Evolutionary conservation across 2,888 invertebrate genomes (phyloP).

Genomic region (Merodon equestris): DNA sequence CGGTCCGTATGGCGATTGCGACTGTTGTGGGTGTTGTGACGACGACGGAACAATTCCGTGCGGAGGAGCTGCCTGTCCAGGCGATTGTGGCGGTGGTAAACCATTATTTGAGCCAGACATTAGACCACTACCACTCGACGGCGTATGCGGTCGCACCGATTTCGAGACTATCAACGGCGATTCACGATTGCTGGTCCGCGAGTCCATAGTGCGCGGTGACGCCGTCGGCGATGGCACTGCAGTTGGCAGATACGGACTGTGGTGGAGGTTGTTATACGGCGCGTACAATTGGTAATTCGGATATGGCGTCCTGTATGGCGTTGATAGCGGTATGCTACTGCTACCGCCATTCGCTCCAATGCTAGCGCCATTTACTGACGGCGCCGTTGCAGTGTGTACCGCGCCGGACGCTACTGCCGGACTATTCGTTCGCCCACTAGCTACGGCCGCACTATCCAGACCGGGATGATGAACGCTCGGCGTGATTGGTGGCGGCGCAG

Average conservation of each 20-base stretch:
- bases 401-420: constrained; percentile 72
- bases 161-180: constrained; percentile 72
- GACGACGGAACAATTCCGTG: constrained; percentile 33
- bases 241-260: constrained; percentile 86
- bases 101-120: constrained; percentile 67
- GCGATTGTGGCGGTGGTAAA: constrained; percentile 58
- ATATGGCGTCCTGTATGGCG: constrained; percentile 77
- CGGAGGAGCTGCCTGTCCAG: constrained; percentile 38
- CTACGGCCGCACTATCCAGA: constrained; percentile 75
- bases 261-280: constrained; percentile 88
- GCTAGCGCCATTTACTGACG: constrained; percentile 73
- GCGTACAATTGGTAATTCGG: constrained; percentile 84
- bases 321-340: constrained; percentile 74
- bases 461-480: constrained; percentile 66
- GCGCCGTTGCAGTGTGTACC: constrained; percentile 71
- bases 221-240: constrained; percentile 83
- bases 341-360: constrained; percentile 72
- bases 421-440: constrained; percentile 80
- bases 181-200: constrained; percentile 74
- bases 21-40: constrained; percentile 55
- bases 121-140: constrained; percentile 64
- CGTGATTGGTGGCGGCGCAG: constrained; percentile 78
- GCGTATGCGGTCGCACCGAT: constrained; percentile 71
- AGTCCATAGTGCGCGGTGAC: constrained; percentile 83
- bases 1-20: constrained; percentile 63